Base-by-base conservation (phyloP, 2,888 invertebrate species). In the Noctuana brunneofusca region DNA sequence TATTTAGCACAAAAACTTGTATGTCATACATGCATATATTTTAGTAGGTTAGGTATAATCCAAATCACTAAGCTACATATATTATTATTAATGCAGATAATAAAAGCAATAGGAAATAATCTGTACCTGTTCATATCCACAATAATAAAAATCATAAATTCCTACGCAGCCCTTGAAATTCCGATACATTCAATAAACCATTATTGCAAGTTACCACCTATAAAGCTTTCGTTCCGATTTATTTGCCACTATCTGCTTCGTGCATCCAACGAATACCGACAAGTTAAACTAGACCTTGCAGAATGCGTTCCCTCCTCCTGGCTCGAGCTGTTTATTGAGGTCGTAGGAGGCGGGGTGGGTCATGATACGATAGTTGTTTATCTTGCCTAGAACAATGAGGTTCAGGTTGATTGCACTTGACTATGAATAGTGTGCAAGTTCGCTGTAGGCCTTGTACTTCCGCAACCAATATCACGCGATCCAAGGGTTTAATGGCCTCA, bases 371-470 rank as follows among this genome's bases (percentile, higher is more conserved):
- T 77, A 75, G 82, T 43, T 58, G 60, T 64, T 64, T 65, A 66
- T 66, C 58, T 67, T 55, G 69, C 65, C 68, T 75, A 76, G 81
- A 87, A 89, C 89, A 89, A 89, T 88, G 77, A 79, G 76, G 83
- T 87, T 83, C 84, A 81, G 86, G 85, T 87, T 85, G 85, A 89
- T 88, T 82, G 85, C 86, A 84, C 86, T 81, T 81, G 80, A 75
- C 81, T 80, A 74, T 82, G 83, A 82, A 83, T 83, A 84, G 81
- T 75, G 80, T 75, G 75, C 78, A 76, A 75, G 77, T 79, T 75
- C 72, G 76, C 73, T 74, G 73, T 75, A 78, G 67, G 70, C 72
- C 67, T 69, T 69, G 71, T 72, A 80, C 84, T 86, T 86, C 86
- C 85, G 83, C 78, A 72, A 76, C 71, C 74, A 69, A 68, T 78